Base-by-base conservation (phyloP, 2,888 invertebrate genomes). In the Pseudococcus longispinus region DNA sequence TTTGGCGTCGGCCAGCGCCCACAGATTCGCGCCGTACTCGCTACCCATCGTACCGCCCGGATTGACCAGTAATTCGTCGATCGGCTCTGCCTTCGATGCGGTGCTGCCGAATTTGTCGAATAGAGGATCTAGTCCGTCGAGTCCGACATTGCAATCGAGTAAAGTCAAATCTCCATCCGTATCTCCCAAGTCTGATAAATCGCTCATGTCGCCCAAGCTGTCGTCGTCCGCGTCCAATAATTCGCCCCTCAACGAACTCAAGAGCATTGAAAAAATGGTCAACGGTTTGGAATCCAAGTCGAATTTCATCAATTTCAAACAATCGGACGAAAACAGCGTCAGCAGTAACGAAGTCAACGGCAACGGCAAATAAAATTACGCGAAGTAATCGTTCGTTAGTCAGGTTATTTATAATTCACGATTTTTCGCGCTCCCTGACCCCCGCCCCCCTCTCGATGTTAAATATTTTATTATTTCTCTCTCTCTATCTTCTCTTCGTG, bases 191-290 rank as follows among this genome's bases (percentile, higher is more conserved):
- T 86, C 87, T 20, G 85, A 88, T 80, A 87, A 88, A 29, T 84
- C 87, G 85, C 42, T 87, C 84, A 65, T 82, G 65, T 85, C 86
- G 60, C 87, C 88, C 60, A 77, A 88, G 83, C 82, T 84, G 18
- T 87, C 60, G 55, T 37, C 74, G 18, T 60, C 80, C 60, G 89
- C 91, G 91, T 87, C 91, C 90, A 88, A 92, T 90, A 89, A 90
- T 87, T 90, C 91, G 83, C 91, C 90, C 90, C 85, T 94, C 93
- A 88, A 93, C 92, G 97, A 98, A 92, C 93, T 98, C 89, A 97
- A 97, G 92, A 97, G 95, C 91, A 98, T 98, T 92, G 98, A 98
- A 92, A 96, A 97, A 91, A 98, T 98, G 98, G 97, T 98, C 89
- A 98, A 97, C 91, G 98, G 97, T 20, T 92, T 98, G 88, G 97